phyloP scores from a whole-genome alignment of 92 coral and sea anemone species.

The Montipora capitata region DNA sequence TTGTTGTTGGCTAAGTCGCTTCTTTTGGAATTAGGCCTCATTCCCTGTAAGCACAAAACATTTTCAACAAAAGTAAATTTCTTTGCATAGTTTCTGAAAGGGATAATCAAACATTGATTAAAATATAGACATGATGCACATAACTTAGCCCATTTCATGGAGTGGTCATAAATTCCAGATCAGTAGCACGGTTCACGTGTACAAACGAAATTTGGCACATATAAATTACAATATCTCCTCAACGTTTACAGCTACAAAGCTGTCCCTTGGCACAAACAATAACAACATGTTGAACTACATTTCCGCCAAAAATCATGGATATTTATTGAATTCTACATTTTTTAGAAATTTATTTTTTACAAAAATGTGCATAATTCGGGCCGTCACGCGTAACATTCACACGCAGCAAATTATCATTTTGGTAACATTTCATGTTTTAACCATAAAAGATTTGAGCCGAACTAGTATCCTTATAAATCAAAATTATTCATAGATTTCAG shows the following conservation, averaged over 20 bases:
- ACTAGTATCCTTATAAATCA: neutral
- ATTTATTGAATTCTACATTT: constrained; percentile 12
- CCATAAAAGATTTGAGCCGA: neutral
- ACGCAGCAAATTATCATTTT: neutral
- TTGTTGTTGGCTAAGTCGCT: too few species aligned
- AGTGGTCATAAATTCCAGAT: too few species aligned
- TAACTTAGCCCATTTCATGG: too few species aligned
- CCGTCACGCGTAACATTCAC: constrained; percentile 7
- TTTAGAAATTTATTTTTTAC: constrained; percentile 1
- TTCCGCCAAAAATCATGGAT: neutral
- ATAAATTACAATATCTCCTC: neutral
- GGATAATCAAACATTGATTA: too few species aligned
- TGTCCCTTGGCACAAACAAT: neutral
- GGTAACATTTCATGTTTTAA: neutral
- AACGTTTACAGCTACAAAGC: constrained; percentile 6
- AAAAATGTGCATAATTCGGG: neutral
- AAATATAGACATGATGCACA: too few species aligned
- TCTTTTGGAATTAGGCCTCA: too few species aligned
- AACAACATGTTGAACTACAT: constrained; percentile 6
- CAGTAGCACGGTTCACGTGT: constrained; percentile 12
- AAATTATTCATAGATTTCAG: constrained; percentile 19
- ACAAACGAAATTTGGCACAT: constrained; percentile 1
- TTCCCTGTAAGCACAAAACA: too few species aligned
- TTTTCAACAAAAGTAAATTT: too few species aligned
- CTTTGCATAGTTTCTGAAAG: too few species aligned